Conservation (phyloP, 2,888 invertebrate species). For the Bimastos eiseni region DNA sequence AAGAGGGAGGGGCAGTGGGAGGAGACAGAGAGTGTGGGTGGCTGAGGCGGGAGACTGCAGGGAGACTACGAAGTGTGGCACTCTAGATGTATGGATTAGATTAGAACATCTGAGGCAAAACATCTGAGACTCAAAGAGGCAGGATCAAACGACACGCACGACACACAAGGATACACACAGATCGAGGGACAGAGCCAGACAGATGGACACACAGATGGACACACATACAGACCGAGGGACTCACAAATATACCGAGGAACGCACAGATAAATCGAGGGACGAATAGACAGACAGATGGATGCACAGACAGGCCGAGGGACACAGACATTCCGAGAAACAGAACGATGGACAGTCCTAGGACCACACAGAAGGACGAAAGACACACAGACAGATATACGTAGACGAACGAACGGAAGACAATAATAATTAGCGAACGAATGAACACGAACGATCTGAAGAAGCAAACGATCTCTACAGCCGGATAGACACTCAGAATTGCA, state of each 20-base stretch:
- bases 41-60: neutral
- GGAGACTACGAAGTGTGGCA: neutral
- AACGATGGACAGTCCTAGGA: neutral
- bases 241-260: neutral
- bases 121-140: neutral
- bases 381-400: neutral
- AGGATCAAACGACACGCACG: neutral
- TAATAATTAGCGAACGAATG: neutral
- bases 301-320: neutral
- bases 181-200: no score
- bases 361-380: neutral
- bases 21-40: neutral
- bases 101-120: slow-evolving; percentile 13
- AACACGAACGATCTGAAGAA: no score
- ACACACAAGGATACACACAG: no score
- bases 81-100: neutral
- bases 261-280: neutral
- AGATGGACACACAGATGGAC: neutral
- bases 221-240: neutral
- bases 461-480: no score
- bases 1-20: neutral
- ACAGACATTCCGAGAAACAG: no score
- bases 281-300: neutral
- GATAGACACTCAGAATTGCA: no score
- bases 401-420: neutral